Evolutionary conservation across 2,113 vertebrate genomes (phyloP).

Genomic region (Calyptommatus sinebrachiatus): DNA sequence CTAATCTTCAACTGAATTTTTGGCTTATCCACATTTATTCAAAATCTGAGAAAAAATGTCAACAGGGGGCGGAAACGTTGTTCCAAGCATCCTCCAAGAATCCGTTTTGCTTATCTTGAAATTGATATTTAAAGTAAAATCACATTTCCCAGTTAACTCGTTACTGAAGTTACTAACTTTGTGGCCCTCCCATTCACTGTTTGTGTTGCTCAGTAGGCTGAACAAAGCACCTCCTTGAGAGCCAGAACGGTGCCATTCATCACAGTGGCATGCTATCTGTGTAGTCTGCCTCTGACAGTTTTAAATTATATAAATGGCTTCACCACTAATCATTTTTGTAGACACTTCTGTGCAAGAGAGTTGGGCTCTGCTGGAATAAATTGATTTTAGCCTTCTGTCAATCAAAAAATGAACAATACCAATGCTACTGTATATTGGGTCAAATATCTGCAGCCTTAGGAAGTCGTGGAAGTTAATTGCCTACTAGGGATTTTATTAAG

Average conservation of each 20-base stretch:
- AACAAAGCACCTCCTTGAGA: background rate
- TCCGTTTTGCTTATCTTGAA: background rate
- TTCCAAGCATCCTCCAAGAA: background rate
- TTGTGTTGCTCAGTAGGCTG: background rate
- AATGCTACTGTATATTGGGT: no score
- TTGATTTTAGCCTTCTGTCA: background rate
- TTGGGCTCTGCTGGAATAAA: background rate
- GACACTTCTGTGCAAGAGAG: background rate
- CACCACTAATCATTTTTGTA: background rate
- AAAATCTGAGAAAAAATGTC: background rate
- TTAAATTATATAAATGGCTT: constrained; percentile 2
- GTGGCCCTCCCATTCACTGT: background rate
- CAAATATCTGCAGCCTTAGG: no score
- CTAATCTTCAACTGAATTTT: no score
- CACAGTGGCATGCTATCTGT: background rate
- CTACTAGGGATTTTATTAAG: no score
- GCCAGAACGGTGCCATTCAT: background rate
- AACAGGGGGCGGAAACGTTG: background rate
- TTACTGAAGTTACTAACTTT: background rate
- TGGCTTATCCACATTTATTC: no score
- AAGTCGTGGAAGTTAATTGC: no score
- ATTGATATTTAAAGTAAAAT: background rate
- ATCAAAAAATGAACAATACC: no score
- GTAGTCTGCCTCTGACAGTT: background rate
- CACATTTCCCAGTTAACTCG: background rate